Percentiles rank a stretch among this genome's conserved stretches.
Conservation (phyloP, 2,797 vertebrate genomes). For the Halcyon badia region DNA sequence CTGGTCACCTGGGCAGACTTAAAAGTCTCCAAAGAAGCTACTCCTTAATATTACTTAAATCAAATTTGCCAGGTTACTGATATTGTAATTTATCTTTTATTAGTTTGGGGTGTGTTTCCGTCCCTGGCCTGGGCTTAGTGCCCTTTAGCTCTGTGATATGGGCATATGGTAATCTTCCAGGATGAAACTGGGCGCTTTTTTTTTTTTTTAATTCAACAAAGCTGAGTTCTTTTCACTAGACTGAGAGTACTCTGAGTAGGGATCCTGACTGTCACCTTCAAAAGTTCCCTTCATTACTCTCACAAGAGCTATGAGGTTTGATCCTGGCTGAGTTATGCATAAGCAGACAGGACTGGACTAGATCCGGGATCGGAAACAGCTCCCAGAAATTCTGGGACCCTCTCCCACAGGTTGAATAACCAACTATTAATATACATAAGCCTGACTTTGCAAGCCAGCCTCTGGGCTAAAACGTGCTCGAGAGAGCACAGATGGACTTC, state of each 20-base stretch:
- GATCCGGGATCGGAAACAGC: neutral
- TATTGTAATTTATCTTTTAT: neutral
- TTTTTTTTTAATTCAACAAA: neutral
- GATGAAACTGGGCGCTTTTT: neutral
- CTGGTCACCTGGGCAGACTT: neutral
- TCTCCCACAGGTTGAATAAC: neutral
- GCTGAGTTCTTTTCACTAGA: neutral
- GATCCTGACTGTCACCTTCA: neutral
- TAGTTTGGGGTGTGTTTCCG: neutral
- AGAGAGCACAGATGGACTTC: neutral
- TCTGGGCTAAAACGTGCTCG: neutral
- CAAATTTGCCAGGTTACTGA: neutral
- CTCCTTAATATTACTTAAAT: neutral
- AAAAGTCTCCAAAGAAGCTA: neutral
- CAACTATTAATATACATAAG: neutral
- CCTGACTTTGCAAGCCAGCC: neutral
- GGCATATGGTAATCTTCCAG: neutral
- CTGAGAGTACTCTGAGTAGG: neutral
- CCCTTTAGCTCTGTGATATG: neutral
- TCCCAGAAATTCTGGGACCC: neutral
- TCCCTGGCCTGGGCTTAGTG: neutral
- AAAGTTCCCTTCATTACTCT: conserved; percentile 34
- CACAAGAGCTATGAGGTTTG: neutral
- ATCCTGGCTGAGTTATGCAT: neutral
- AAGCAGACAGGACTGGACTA: neutral